Conservation (phyloP, 2,797 vertebrate species). For the Sebastiscus tertius region DNA sequence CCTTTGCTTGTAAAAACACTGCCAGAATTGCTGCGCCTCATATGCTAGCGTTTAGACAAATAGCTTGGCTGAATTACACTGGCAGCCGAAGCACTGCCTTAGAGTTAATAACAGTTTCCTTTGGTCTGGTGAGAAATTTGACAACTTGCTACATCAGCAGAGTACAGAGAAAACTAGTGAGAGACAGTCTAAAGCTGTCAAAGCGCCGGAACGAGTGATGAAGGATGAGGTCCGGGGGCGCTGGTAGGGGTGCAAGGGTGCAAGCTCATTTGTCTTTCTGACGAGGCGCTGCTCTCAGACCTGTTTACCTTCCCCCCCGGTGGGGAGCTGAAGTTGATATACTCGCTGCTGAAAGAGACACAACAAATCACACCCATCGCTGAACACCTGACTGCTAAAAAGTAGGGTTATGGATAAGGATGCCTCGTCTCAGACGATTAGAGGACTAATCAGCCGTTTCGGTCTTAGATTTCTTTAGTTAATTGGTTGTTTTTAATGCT, state of each 20-base stretch:
- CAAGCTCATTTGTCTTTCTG: slow-evolving; percentile 66
- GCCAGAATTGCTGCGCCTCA: slow-evolving; percentile 55
- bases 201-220: slow-evolving; percentile 43
- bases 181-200: slow-evolving; percentile 48
- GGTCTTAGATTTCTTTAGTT: too few species aligned
- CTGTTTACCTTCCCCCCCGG: slow-evolving; percentile 49
- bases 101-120: slow-evolving; percentile 68
- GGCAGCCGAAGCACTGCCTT: slow-evolving; percentile 57
- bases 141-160: slow-evolving; percentile 68
- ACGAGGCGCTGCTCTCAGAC: slow-evolving; percentile 41
- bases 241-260: slow-evolving; percentile 26
- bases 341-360: slow-evolving; percentile 44
- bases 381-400: too few species aligned
- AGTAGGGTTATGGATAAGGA: too few species aligned
- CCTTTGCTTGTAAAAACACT: slow-evolving; percentile 55
- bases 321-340: slow-evolving; percentile 30
- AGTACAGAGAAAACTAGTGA: slow-evolving; percentile 38
- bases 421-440: too few species aligned
- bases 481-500: too few species aligned
- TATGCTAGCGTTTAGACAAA: slow-evolving; percentile 71
- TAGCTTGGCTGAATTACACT: slow-evolving; percentile 54
- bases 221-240: slow-evolving; percentile 57
- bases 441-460: too few species aligned
- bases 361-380: slow-evolving; percentile 46
- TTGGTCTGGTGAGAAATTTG: slow-evolving; percentile 55